Evolutionary conservation across 2,888 invertebrate genomes (phyloP), one percentile per base, ranked within the genome.

Genomic region (Zygothrica quintamaculata): DNA sequence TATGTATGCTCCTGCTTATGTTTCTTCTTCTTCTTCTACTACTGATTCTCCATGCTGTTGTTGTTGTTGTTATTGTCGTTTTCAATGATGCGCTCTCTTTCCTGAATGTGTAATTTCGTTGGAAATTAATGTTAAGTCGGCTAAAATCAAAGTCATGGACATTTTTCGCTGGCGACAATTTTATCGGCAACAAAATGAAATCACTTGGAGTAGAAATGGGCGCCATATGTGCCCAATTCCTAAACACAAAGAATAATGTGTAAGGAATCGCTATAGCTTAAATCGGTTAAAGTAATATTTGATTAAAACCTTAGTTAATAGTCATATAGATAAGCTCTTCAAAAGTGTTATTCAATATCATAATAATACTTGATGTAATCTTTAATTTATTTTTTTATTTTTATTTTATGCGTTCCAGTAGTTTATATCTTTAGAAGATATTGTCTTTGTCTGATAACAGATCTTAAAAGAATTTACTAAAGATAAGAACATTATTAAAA

Each of bases 91-190:
- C 34, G 43, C 50, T 56, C 56, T 42, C 53, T 61, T 55, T 61
- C 29, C 36, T 64, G 53, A 66, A 56, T 81, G 75, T 84, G 82
- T 77, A 79, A 80, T 74, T 85, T 86, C 82, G 47, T 72, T 74
- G 70, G 76, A 84, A 88, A 87, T 86, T 80, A 82, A 88, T 88
- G 84, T 77, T 72, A 74, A 68, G 72, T 87, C 88, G 88, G 88
- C 67, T 82, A 70, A 87, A 88, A 88, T 88, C 88, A 88, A 88
- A 88, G 88, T 74, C 81, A 64, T 55, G 78, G 66, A 69, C 72
- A 79, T 86, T 78, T 78, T 77, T 77, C 69, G 77, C 82, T 88
- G 88, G 89, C 88, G 88, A 88, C 88, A 88, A 88, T 88, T 89
- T 88, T 88, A 88, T 88, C 88, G 79, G 81, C 85, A 80, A 71